A percentile compares a stretch with the other conserved stretches of the same genome.
phyloP scores from a whole-genome alignment of 2,113 vertebrate genomes.

The Catagonus wagneri region DNA sequence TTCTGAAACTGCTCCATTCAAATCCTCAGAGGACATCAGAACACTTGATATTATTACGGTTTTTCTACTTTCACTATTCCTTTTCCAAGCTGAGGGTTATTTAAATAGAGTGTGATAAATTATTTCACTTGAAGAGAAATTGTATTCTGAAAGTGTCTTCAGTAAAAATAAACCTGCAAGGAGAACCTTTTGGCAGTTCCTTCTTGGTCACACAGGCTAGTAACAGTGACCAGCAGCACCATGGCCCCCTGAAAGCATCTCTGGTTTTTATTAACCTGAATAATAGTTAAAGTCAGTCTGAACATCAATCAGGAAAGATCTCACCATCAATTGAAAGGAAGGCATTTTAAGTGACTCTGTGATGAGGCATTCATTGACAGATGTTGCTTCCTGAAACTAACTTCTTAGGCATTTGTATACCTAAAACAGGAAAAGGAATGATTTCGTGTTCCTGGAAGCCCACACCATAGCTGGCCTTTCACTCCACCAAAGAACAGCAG shows the following conservation, averaged over 20 bases:
- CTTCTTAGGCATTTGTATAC: neutral
- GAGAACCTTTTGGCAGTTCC: neutral
- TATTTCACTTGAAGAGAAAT: slow-evolving; percentile 39
- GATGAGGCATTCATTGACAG: neutral
- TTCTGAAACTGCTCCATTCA: neutral
- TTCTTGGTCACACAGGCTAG: neutral
- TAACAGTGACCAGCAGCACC: neutral
- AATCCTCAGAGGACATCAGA: neutral
- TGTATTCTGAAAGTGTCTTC: slow-evolving; percentile 25
- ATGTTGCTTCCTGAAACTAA: neutral
- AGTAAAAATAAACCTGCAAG: slow-evolving; percentile 20
- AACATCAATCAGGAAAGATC: neutral
- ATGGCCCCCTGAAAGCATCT: neutral
- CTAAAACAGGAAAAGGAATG: neutral
- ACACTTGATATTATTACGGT: neutral
- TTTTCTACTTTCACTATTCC: neutral
- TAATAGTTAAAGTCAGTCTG: neutral
- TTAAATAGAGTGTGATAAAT: slow-evolving; percentile 33
- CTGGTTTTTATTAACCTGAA: neutral
- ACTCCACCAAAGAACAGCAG: neutral
- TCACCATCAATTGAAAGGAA: neutral
- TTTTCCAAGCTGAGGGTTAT: slow-evolving; percentile 25
- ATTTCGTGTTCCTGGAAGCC: neutral
- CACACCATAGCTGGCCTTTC: neutral
- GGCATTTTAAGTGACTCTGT: neutral